phyloP scores from a whole-genome alignment of 2,888 invertebrate genomes.

The Tryphoninae sp. region DNA sequence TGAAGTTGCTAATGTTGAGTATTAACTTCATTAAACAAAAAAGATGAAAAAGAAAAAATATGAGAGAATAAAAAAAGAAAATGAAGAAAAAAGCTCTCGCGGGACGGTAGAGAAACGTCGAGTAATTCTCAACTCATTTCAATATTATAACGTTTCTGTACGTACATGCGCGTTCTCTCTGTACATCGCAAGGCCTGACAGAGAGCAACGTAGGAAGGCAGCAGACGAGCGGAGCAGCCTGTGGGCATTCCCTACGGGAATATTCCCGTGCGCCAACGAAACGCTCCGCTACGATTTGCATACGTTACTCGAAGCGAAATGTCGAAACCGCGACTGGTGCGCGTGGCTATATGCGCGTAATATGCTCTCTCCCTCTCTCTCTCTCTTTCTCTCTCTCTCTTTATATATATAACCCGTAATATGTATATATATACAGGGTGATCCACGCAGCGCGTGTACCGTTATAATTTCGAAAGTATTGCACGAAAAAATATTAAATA shows the following conservation, averaged over 20 bases:
- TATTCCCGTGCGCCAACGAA: conserved; percentile 50
- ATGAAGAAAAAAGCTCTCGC: neutral
- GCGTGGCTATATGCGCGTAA: conserved; percentile 18
- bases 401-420: too few species aligned
- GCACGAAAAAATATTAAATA: too few species aligned
- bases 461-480: too few species aligned
- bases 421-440: too few species aligned
- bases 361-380: neutral
- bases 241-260: conserved; percentile 41
- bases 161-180: conserved; percentile 22
- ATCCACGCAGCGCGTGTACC: too few species aligned
- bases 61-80: neutral
- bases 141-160: conserved; percentile 65
- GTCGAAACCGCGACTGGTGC: conserved; percentile 57
- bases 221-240: conserved; percentile 21
- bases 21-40: conserved; percentile 9
- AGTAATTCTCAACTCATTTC: conserved; percentile 66
- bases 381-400: too few species aligned
- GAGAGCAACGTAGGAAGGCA: neutral
- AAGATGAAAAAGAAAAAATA: neutral
- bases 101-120: conserved; percentile 24
- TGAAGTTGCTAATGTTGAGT: neutral
- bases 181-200: conserved; percentile 34
- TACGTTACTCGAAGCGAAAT: conserved; percentile 66
- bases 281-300: conserved; percentile 64